phyloP scores from a whole-genome alignment of 2,113 vertebrate genomes.

The Pseudorectes ferrugineus region DNA sequence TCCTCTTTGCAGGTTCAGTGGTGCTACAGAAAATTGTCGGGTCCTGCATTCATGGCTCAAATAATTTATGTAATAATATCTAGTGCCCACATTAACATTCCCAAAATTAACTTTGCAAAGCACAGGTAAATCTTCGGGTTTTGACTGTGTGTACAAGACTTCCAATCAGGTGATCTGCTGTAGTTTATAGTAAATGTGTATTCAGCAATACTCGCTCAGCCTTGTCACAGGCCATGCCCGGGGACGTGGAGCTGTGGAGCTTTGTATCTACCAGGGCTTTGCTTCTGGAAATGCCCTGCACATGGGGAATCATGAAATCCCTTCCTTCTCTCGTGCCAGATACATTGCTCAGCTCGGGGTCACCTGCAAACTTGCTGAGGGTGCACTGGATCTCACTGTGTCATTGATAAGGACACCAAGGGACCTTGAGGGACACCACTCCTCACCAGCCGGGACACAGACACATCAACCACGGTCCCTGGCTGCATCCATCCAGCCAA shows the following conservation, averaged over 20 bases:
- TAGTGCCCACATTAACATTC: rapidly evolving
- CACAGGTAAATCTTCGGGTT: rapidly evolving
- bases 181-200: rapidly evolving
- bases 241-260: not conserved
- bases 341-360: no score
- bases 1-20: not conserved
- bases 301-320: not conserved
- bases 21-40: not conserved
- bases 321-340: not conserved
- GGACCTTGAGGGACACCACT: not conserved
- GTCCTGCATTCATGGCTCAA: not conserved
- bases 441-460: not conserved
- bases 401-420: not conserved
- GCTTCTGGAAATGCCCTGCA: not conserved
- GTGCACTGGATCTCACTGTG: not conserved
- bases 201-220: not conserved
- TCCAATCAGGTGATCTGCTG: not conserved
- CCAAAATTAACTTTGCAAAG: not conserved
- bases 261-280: rapidly evolving
- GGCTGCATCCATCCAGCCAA: not conserved
- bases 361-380: not conserved
- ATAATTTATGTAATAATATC: not conserved
- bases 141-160: not conserved
- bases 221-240: rapidly evolving
- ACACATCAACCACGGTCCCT: rapidly evolving